These are phyloP conservation scores for Pristionchus exspectatus DNA, from an alignment of 2,888 invertebrate genomes.

Conservation along the genomic window DNA sequence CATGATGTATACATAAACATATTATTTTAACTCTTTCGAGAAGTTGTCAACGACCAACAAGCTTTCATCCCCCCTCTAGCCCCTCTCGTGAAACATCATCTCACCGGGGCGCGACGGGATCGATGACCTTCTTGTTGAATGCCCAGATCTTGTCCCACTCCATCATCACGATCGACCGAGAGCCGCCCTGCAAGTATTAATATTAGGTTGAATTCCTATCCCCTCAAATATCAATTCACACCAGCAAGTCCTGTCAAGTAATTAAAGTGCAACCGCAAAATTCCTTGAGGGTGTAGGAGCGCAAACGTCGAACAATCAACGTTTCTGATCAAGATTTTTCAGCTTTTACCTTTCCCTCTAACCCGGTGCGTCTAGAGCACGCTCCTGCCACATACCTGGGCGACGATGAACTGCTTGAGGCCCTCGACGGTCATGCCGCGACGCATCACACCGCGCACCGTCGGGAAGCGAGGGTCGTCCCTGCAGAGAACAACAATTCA, in stretches of 20 bases:
- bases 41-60: background rate
- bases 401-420: slow-evolving; percentile 94
- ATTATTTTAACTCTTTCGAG: too few relatives aligned
- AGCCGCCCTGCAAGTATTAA: slow-evolving; percentile 87
- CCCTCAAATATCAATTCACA: background rate
- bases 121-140: slow-evolving; percentile 98
- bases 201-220: background rate
- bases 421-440: slow-evolving; percentile 98
- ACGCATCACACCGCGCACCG: slow-evolving; percentile 94
- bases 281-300: too few relatives aligned
- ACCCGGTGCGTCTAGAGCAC: background rate
- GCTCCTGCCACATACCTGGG: slow-evolving; percentile 82
- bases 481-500: slow-evolving; percentile 76
- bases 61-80: slow-evolving; percentile 57
- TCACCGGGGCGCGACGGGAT: slow-evolving; percentile 94
- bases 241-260: too few relatives aligned
- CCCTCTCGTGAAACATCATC: slow-evolving; percentile 84
- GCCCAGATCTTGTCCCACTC: slow-evolving; percentile 99
- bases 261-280: too few relatives aligned
- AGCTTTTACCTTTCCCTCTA: background rate
- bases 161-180: slow-evolving; percentile 97
- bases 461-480: slow-evolving; percentile 99
- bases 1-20: too few relatives aligned
- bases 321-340: too few relatives aligned
- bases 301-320: too few relatives aligned